A percentile compares a stretch with the other conserved stretches of the same genome.
phyloP scores from a whole-genome alignment of 2,113 vertebrate species.

The Notechis scutatus region DNA sequence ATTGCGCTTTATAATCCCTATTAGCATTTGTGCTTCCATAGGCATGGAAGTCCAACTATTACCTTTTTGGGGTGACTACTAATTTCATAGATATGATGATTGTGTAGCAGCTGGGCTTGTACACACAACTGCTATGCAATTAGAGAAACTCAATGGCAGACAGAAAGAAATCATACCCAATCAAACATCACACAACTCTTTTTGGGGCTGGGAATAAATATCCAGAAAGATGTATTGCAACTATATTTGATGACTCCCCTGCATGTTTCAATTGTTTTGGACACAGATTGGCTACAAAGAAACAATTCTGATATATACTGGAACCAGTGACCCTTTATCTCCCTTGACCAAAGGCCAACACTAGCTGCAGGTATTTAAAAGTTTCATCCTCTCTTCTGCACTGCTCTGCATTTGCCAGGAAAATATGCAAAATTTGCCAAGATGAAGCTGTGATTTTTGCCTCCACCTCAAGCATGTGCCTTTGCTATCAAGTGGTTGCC shows the following conservation, averaged over 20 bases:
- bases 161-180: background rate
- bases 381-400: background rate
- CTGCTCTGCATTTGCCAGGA: background rate
- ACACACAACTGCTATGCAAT: background rate
- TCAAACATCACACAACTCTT: background rate
- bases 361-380: background rate
- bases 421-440: background rate
- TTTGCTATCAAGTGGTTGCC: background rate
- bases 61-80: background rate
- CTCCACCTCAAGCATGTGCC: background rate
- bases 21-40: background rate
- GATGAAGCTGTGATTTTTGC: background rate
- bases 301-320: background rate
- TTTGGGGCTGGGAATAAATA: background rate
- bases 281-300: background rate
- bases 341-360: background rate
- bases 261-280: background rate
- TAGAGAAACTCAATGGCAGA: background rate
- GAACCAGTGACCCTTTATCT: background rate
- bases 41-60: background rate
- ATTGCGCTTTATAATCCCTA: background rate
- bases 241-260: background rate
- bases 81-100: background rate
- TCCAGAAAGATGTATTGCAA: background rate
- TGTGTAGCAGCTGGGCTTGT: background rate